A percentile compares a stretch with the other conserved stretches of the same genome.
phyloP scores from a whole-genome alignment of 2,888 invertebrate species.

The Schizaphis graminum region DNA sequence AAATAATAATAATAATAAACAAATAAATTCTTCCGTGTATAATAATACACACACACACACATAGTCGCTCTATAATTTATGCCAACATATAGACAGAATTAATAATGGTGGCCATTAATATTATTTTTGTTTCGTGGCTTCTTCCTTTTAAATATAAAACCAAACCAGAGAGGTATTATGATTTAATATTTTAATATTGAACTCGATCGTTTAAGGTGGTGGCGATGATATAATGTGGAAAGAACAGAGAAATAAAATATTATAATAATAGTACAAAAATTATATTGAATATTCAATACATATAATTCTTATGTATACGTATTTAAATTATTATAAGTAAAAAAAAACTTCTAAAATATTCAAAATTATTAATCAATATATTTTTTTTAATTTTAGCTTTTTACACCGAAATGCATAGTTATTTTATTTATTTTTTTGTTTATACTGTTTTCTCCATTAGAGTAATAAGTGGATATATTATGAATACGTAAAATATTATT shows the following conservation, averaged over 20 bases:
- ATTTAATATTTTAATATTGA: conserved; percentile 3
- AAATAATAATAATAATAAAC: conserved; percentile 41
- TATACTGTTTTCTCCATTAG: background rate
- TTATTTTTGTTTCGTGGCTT: conserved; percentile 34
- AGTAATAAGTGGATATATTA: background rate
- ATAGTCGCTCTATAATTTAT: conserved; percentile 29
- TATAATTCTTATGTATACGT: too few relatives aligned
- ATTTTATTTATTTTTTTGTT: background rate
- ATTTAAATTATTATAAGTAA: too few relatives aligned
- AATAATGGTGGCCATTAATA: conserved; percentile 49
- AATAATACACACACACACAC: conserved; percentile 10
- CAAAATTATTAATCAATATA: background rate
- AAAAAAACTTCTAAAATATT: background rate
- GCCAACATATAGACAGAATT: conserved; percentile 25
- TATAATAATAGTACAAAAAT: background rate
- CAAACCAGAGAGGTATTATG: conserved; percentile 14
- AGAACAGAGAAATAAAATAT: background rate
- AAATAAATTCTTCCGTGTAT: conserved; percentile 35
- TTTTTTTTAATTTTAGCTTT: background rate
- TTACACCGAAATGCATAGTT: background rate
- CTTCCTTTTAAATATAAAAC: background rate
- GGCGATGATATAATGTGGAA: background rate
- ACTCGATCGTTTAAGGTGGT: background rate
- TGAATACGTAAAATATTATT: background rate
- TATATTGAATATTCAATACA: background rate